A percentile compares a stretch with the other conserved stretches of the same genome.
Evolutionary conservation across 2,888 invertebrate species (phyloP).

Genomic region (Cryptus armator): DNA sequence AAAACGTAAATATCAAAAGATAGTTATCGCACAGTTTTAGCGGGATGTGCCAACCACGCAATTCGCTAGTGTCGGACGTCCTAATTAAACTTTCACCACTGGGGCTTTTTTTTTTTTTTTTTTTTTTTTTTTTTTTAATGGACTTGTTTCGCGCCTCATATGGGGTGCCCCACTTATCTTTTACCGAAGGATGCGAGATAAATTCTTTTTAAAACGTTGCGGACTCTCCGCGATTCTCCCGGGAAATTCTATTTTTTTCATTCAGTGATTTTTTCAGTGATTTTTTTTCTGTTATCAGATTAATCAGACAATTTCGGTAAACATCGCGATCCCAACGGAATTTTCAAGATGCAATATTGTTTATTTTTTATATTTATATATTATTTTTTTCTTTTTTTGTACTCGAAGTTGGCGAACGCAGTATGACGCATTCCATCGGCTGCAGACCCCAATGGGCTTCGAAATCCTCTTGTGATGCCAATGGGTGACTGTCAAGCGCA

Average conservation of each 20-base stretch:
- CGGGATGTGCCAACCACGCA: slow-evolving; percentile 5
- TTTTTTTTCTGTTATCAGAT: neutral
- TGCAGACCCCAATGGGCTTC: neutral
- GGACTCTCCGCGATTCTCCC: neutral
- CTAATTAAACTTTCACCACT: slow-evolving; percentile 17
- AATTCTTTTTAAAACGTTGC: neutral
- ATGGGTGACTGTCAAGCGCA: neutral
- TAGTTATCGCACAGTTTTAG: slow-evolving; percentile 18
- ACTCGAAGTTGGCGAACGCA: neutral
- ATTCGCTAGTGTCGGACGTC: slow-evolving; percentile 23
- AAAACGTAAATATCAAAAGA: slow-evolving; percentile 1
- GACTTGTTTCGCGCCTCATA: neutral
- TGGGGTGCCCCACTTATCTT: slow-evolving; percentile 2
- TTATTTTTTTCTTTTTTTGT: neutral
- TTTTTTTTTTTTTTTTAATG: neutral
- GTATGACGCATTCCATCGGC: neutral
- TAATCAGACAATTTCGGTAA: neutral
- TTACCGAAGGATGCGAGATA: slow-evolving; percentile 1
- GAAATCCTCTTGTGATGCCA: neutral
- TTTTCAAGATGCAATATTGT: neutral
- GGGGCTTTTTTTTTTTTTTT: neutral
- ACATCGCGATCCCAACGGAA: neutral
- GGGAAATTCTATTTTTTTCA: neutral
- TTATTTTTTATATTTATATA: too few species aligned
- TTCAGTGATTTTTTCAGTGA: too few species aligned